phyloP scores from a whole-genome alignment of 2,113 vertebrate genomes.

The Nesogale talazaci region DNA sequence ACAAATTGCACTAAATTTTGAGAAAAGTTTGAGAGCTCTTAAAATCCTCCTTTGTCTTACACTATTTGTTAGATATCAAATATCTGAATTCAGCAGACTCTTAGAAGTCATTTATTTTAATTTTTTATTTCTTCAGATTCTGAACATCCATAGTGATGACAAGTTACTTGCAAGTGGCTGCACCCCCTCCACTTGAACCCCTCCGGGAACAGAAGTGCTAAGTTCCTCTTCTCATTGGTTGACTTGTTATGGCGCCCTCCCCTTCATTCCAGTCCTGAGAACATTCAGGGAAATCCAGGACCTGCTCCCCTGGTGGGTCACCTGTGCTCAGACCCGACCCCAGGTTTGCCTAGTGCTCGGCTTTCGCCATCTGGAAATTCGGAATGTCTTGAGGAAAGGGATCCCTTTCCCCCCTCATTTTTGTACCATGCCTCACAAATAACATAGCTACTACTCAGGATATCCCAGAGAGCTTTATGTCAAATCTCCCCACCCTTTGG shows the following conservation, averaged over 20 bases:
- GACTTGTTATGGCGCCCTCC: not conserved
- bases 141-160: not conserved
- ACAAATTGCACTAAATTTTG: not conserved
- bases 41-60: not conserved
- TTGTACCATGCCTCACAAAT: not conserved
- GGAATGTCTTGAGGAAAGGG: not conserved
- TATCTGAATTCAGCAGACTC: conserved; percentile 1
- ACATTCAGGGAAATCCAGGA: not conserved
- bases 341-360: not conserved
- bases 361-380: conserved; percentile 8
- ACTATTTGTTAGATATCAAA: conserved; percentile 19
- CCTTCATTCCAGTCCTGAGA: not conserved
- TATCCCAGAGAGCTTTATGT: conserved; percentile 2
- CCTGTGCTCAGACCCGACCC: not conserved
- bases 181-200: not conserved
- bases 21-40: conserved; percentile 34
- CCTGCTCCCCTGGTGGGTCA: no score
- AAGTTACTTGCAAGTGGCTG: not conserved
- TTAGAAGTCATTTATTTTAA: not conserved
- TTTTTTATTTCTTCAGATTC: conserved; percentile 17
- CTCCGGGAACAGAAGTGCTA: not conserved
- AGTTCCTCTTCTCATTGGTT: not conserved
- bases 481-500: not conserved
- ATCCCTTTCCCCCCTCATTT: not conserved
- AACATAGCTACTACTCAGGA: not conserved